phyloP scores from a whole-genome alignment of 2,797 vertebrate species.

The Melanitta fusca region DNA sequence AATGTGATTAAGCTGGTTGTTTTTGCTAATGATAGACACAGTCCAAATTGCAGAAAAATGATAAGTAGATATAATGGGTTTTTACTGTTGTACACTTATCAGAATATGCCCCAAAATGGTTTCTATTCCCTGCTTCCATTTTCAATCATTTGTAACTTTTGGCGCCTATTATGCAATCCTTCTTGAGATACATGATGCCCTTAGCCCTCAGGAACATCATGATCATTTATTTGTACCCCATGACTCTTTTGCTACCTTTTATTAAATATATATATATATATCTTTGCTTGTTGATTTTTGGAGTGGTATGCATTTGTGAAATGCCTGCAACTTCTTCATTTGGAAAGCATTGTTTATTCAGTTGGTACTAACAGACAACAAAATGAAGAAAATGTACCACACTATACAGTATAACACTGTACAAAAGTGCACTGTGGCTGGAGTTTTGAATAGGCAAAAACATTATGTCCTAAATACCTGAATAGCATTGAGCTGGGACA shows the following conservation, averaged over 20 bases:
- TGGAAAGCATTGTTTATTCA: background rate
- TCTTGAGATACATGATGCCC: slow-evolving; percentile 24
- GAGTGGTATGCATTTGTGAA: background rate
- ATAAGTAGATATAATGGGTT: background rate
- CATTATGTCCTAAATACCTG: background rate
- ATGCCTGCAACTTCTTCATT: background rate
- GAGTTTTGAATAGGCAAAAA: background rate
- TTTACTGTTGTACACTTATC: background rate
- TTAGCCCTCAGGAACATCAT: slow-evolving; percentile 26
- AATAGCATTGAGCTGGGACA: background rate
- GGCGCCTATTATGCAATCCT: background rate
- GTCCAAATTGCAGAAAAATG: slow-evolving; percentile 38
- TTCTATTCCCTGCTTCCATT: slow-evolving; percentile 22
- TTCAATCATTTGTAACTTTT: slow-evolving; percentile 43
- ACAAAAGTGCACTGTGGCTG: background rate
- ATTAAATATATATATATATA: background rate
- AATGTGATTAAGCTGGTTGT: slow-evolving; percentile 10
- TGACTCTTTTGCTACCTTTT: background rate
- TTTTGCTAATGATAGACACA: slow-evolving; percentile 2
- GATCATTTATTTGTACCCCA: slow-evolving; percentile 13
- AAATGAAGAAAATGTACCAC: background rate
- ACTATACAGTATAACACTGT: background rate
- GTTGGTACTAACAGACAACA: background rate
- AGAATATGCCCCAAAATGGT: background rate
- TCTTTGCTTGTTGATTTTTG: background rate